Percentiles rank a stretch among this genome's conserved stretches.
Evolutionary conservation across 2,797 vertebrate species (phyloP).

Genomic region (Poecilia picta): DNA sequence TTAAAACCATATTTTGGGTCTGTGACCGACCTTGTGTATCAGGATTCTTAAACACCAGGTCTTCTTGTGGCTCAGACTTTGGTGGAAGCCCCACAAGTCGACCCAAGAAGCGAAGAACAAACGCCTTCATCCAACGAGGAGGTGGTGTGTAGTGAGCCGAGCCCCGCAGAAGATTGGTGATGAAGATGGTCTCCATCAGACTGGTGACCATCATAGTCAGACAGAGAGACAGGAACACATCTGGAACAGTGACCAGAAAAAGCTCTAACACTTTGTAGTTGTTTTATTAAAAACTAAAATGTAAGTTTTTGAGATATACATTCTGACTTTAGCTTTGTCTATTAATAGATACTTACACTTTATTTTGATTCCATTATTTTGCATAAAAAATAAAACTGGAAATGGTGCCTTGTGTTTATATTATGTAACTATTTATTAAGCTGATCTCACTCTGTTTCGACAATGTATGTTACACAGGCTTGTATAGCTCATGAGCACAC

Average conservation of each 20-base stretch:
- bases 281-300: not conserved
- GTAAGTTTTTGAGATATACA: not conserved
- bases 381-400: not conserved
- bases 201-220: conserved; percentile 80
- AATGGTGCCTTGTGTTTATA: not conserved
- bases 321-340: not conserved
- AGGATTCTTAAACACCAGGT: conserved; percentile 31
- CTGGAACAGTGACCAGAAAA: conserved; percentile 32
- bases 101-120: conserved; percentile 66
- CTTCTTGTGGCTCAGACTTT: conserved; percentile 10
- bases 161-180: conserved; percentile 72
- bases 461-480: not conserved
- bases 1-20: not conserved
- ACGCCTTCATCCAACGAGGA: conserved; percentile 67
- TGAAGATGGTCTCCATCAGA: conserved; percentile 77
- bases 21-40: conserved; percentile 21
- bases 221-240: conserved; percentile 79
- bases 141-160: conserved; percentile 39
- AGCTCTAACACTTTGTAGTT: not conserved
- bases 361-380: not conserved
- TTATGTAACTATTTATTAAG: not conserved
- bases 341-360: too few species aligned
- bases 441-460: not conserved
- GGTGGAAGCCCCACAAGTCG: conserved; percentile 40
- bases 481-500: not conserved